Evolutionary conservation across 1,140 invertebrate genomes (phyloP).

Genomic region (Hermetia illucens): DNA sequence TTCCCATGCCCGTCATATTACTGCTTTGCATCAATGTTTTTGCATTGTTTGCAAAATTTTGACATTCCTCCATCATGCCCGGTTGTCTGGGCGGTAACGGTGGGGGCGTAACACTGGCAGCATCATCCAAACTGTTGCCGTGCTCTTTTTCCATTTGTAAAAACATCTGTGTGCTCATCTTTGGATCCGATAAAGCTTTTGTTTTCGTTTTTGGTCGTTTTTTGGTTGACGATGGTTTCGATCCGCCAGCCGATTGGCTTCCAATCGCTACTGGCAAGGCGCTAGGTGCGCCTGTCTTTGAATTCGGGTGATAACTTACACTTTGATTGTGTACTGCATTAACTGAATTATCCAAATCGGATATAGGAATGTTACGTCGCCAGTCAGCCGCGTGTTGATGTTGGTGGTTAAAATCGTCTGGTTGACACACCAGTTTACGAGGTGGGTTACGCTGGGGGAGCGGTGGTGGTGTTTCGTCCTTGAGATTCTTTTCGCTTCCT

Average conservation of each 20-base stretch:
- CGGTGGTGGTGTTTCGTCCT: conserved; percentile 35
- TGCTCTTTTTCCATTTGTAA: conserved; percentile 26
- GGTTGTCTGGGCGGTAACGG: conserved; percentile 25
- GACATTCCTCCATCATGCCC: conserved; percentile 20
- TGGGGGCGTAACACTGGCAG: conserved; percentile 15
- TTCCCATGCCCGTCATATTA: conserved; percentile 5
- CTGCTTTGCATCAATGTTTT: conserved; percentile 11
- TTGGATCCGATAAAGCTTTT: conserved; percentile 29
- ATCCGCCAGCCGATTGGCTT: conserved; percentile 3
- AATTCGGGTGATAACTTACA: too few species aligned
- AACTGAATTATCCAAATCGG: conserved; percentile 23
- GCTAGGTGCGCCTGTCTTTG: too few species aligned
- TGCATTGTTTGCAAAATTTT: conserved; percentile 9
- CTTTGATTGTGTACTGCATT: too few species aligned
- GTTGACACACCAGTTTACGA: conserved; percentile 10
- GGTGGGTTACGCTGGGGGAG: conserved; percentile 33
- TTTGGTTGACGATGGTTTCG: conserved; percentile 11
- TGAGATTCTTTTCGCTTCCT: conserved; percentile 18
- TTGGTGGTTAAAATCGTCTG: conserved; percentile 11
- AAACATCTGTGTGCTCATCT: conserved; percentile 31
- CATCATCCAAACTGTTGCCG: conserved; percentile 12
- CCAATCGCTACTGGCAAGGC: too few species aligned
- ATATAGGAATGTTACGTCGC: conserved; percentile 14
- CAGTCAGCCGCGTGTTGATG: conserved; percentile 6
- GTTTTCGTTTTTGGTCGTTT: conserved; percentile 26